A percentile compares a stretch with the other conserved stretches of the same genome.
phyloP scores from a whole-genome alignment of 2,797 vertebrate species.

The Columba guinea region DNA sequence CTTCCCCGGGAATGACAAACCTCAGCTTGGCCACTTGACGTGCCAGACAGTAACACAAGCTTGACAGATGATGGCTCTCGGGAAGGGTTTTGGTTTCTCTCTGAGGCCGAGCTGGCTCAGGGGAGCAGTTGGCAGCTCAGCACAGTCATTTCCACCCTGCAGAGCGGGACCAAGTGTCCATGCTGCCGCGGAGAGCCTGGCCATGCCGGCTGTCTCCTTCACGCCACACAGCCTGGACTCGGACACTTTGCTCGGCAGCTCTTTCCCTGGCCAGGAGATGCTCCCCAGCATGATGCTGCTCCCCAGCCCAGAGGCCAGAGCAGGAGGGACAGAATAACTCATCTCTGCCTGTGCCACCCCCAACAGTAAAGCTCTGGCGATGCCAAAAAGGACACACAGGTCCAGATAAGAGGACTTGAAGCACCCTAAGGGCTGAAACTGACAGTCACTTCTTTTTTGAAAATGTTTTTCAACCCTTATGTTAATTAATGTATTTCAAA shows the following conservation, averaged over 20 bases:
- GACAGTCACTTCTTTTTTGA: neutral
- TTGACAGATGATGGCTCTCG: conserved; percentile 41
- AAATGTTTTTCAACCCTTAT: neutral
- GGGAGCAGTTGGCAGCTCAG: conserved; percentile 60
- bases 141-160: rapidly evolving
- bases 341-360: rapidly evolving
- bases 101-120: neutral
- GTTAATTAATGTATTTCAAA: neutral
- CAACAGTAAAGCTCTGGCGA: neutral
- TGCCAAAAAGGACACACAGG: neutral
- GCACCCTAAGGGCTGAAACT: neutral
- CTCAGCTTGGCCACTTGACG: conserved; percentile 21
- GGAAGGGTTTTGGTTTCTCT: conserved; percentile 33
- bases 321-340: neutral
- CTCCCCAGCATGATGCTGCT: neutral
- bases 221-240: neutral
- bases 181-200: neutral
- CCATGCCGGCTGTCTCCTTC: neutral
- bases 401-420: neutral
- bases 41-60: conserved; percentile 38
- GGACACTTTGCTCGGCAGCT: rapidly evolving
- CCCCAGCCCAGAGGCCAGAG: neutral
- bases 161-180: rapidly evolving
- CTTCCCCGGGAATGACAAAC: conserved; percentile 10
- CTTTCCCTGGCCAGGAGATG: neutral